Percentiles rank a stretch among this genome's conserved stretches.
phyloP scores from a whole-genome alignment of 2,113 vertebrate genomes.

The Dendropsophus ebraccatus region DNA sequence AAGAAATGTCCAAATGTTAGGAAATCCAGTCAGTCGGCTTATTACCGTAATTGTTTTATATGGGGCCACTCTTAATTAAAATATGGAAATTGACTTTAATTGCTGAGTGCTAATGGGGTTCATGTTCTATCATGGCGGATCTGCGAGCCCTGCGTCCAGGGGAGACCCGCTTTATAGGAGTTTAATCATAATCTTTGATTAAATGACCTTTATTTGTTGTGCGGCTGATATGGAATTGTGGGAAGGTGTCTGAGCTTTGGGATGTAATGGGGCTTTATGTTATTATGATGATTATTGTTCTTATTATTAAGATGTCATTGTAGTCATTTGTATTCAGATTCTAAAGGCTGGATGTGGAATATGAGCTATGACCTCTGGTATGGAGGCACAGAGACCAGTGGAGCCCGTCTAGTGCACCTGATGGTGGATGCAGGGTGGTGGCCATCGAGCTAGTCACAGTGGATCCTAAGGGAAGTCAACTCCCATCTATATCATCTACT shows the following conservation, averaged over 20 bases:
- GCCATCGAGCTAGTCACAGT: no score
- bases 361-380: no score
- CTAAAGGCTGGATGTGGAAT: no score
- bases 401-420: no score
- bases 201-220: constrained; percentile 78
- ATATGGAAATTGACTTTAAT: constrained; percentile 91
- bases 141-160: constrained; percentile 71
- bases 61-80: constrained; percentile 90
- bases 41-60: constrained; percentile 94
- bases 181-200: constrained; percentile 76
- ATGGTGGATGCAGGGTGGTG: no score
- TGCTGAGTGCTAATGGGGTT: constrained; percentile 88
- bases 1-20: constrained; percentile 88
- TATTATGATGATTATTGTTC: background rate
- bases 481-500: no score
- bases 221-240: constrained; percentile 74
- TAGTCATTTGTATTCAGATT: background rate
- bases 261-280: no score
- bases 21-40: constrained; percentile 88
- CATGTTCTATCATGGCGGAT: constrained; percentile 79
- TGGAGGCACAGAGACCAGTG: no score
- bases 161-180: constrained; percentile 75
- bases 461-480: no score
- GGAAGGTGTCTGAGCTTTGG: background rate
- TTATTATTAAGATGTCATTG: background rate